These are phyloP conservation scores for Epistrophella euchroma DNA, from an alignment of 2,888 invertebrate genomes.

Conservation along the genomic window DNA sequence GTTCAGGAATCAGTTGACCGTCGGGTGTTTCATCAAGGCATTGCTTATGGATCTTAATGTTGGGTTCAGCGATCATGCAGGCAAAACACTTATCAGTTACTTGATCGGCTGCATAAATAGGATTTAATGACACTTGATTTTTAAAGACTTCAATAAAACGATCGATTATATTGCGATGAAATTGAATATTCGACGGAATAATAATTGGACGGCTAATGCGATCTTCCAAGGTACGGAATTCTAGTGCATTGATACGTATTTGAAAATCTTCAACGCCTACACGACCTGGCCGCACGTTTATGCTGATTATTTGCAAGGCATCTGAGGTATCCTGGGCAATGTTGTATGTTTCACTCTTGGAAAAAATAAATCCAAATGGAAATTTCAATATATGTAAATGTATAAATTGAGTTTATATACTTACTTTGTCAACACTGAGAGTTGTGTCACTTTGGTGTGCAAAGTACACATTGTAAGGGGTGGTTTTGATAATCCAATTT, in stretches of 20 bases:
- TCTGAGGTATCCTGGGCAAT: constrained; percentile 88
- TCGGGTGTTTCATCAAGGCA: constrained; percentile 86
- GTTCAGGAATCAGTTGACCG: constrained; percentile 81
- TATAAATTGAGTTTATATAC: constrained; percentile 23
- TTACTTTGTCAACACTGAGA: constrained; percentile 88
- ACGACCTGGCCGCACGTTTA: constrained; percentile 89
- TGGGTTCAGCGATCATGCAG: constrained; percentile 91
- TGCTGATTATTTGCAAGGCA: constrained; percentile 92
- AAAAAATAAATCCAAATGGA: constrained; percentile 15
- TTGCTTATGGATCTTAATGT: constrained; percentile 90
- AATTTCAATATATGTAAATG: background rate
- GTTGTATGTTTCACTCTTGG: constrained; percentile 88
- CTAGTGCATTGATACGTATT: constrained; percentile 90
- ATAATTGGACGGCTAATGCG: constrained; percentile 88
- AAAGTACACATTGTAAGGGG: constrained; percentile 89
- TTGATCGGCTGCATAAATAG: constrained; percentile 87
- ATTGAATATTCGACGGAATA: constrained; percentile 88
- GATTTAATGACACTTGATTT: constrained; percentile 89
- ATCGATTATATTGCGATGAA: constrained; percentile 92
- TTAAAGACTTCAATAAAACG: constrained; percentile 93
- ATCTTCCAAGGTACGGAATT: constrained; percentile 91
- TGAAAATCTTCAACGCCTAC: constrained; percentile 86
- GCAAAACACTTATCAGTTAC: constrained; percentile 93
- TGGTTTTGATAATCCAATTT: constrained; percentile 94
- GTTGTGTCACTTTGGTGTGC: constrained; percentile 92